Evolutionary conservation across 2,113 vertebrate species (phyloP), one percentile per base, ranked within the genome.

Genomic region (Argyrosomus japonicus): DNA sequence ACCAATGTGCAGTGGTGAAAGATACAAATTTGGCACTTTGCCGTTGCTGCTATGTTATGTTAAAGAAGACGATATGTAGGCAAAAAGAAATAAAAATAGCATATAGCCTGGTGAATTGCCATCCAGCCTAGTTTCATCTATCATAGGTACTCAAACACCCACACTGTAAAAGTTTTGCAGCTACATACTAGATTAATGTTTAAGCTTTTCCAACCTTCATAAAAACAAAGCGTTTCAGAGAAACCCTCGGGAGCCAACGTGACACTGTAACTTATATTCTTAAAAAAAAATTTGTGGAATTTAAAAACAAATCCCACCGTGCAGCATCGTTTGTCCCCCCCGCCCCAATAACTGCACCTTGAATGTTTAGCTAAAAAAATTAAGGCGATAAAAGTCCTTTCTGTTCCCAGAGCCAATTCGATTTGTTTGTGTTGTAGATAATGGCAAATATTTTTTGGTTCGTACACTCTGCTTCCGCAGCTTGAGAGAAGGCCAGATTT

Each of bases 11-110:
- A 86, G 78, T 82, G 75, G 88, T 91, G 84, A 88, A 85, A 62
- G 47, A 84, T 81, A 88, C 29, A 75, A 57, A 83, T 91, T 93
- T 94, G 93, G 92, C 93, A 93, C 92, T 79, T 82, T 70, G 83
- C 87, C 86, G 65, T 82, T 85, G 61, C 82, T 82, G 68, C 75
- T 89, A 81, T 86, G 68, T 75, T 88, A 74, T 68, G 63, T 87
- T 86, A 83, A 75, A 85, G 51, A 86, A 65, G 32, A 85, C 61
- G 84, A 90, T 91, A 92, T 91, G 84, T 89, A 82, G 70, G 86
- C 79, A 84, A 84, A 81, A 88, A 65, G n/a, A 75, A 82, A 68
- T 58, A 32, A 70, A 87, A 88, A 82, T 77, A 90, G 76, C 86
- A 86, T 82, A 77, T 87, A 76, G 89, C 80, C 81, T 84, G 81